Evolutionary conservation across 2,113 vertebrate species (phyloP).

Genomic region (Etheostoma spectabile): DNA sequence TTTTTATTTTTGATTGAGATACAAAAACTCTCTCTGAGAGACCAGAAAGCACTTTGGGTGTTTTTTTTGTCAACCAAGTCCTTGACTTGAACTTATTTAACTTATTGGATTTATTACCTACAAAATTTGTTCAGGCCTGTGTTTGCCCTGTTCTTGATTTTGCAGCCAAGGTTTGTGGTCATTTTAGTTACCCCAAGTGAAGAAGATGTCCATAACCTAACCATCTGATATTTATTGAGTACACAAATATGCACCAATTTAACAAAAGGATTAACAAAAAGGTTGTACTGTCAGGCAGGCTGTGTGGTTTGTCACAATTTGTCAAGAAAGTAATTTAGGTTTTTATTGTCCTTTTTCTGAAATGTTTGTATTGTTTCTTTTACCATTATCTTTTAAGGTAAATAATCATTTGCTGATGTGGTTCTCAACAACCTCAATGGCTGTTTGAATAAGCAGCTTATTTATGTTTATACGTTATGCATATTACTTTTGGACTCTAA

Average conservation of each 20-base stretch:
- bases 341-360: not conserved
- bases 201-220: not conserved
- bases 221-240: not conserved
- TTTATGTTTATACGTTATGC: not conserved
- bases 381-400: not conserved
- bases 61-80: too few species aligned
- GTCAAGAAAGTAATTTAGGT: not conserved
- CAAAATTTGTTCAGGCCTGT: not conserved
- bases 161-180: not conserved
- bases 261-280: too few species aligned
- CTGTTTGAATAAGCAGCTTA: not conserved
- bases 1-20: not conserved
- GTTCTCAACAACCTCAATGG: not conserved
- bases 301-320: not conserved
- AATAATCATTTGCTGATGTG: not conserved
- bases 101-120: constrained; percentile 3
- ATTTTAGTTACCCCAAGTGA: not conserved
- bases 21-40: too few species aligned
- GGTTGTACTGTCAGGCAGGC: too few species aligned
- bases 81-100: too few species aligned
- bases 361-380: not conserved
- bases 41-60: too few species aligned
- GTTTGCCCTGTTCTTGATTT: not conserved
- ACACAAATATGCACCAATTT: not conserved
- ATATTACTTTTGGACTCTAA: not conserved